A percentile compares a stretch with the other conserved stretches of the same genome.
Evolutionary conservation across 35 echinoderm and acorn worm species (phyloP).

Genomic region (Apostichopus parvimensis): DNA sequence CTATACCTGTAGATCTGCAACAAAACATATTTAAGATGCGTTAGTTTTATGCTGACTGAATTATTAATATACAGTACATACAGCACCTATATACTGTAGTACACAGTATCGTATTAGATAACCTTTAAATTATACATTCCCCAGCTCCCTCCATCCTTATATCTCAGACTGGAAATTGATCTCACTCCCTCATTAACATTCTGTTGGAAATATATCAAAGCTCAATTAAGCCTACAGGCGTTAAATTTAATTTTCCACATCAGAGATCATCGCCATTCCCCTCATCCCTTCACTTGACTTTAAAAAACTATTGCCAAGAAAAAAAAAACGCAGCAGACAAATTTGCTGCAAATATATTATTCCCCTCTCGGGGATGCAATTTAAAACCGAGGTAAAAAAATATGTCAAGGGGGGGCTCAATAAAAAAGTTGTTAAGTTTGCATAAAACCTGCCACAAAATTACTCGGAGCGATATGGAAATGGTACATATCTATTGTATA

Average conservation of each 20-base stretch:
- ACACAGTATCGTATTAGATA: no score
- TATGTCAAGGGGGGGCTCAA: not conserved
- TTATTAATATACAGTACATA: no score
- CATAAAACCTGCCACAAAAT: not conserved
- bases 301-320: not conserved
- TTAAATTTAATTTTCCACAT: slow-evolving; percentile 20
- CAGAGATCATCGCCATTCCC: not conserved
- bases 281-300: not conserved
- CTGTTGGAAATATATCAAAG: not conserved
- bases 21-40: no score
- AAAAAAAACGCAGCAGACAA: not conserved
- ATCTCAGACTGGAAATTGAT: not conserved
- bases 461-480: not conserved
- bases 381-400: slow-evolving; percentile 12
- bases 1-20: no score
- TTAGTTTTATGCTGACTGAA: no score
- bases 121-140: not conserved
- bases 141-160: not conserved
- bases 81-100: no score
- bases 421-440: slow-evolving; percentile 9
- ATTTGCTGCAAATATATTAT: not conserved
- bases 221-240: slow-evolving; percentile 10
- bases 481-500: not conserved
- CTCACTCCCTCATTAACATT: not conserved
- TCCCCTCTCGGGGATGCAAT: not conserved